A percentile compares a stretch with the other conserved stretches of the same genome.
phyloP scores from a whole-genome alignment of 2,797 vertebrate species.

The Crenichthys baileyi region DNA sequence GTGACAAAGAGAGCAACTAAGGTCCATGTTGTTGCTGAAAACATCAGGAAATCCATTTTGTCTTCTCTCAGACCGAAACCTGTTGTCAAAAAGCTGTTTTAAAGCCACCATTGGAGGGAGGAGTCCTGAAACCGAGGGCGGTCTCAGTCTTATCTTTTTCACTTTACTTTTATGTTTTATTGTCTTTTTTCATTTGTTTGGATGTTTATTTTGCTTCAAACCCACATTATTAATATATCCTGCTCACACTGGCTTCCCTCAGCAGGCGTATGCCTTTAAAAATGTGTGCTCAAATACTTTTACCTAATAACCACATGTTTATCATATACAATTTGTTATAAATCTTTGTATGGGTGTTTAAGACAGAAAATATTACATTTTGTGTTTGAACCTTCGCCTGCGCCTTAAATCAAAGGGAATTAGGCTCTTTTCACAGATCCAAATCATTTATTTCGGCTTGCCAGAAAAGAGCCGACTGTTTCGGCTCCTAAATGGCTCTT shows the following conservation, averaged over 20 bases:
- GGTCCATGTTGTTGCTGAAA: slow-evolving; percentile 75
- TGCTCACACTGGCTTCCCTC: neutral
- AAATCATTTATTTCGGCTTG: neutral
- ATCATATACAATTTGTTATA: neutral
- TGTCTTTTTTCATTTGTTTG: neutral
- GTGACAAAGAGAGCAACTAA: slow-evolving; percentile 61
- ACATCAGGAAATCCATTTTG: slow-evolving; percentile 47
- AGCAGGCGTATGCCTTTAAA: neutral
- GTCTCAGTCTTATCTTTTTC: neutral
- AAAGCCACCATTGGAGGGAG: neutral
- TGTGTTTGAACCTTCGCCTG: neutral
- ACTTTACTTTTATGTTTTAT: neutral
- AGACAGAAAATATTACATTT: neutral
- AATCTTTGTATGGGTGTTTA: neutral
- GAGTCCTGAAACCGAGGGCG: neutral
- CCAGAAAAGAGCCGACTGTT: neutral
- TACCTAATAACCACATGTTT: neutral
- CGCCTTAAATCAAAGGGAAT: neutral
- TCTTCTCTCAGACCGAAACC: fast-evolving
- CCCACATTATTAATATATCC: neutral
- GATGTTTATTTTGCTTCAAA: neutral
- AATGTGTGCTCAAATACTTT: neutral
- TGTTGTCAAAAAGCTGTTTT: neutral
- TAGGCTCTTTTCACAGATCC: neutral
- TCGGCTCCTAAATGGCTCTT: neutral